Conservation (phyloP, 2,113 vertebrate genomes). For the Microcebus griseorufus region DNA sequence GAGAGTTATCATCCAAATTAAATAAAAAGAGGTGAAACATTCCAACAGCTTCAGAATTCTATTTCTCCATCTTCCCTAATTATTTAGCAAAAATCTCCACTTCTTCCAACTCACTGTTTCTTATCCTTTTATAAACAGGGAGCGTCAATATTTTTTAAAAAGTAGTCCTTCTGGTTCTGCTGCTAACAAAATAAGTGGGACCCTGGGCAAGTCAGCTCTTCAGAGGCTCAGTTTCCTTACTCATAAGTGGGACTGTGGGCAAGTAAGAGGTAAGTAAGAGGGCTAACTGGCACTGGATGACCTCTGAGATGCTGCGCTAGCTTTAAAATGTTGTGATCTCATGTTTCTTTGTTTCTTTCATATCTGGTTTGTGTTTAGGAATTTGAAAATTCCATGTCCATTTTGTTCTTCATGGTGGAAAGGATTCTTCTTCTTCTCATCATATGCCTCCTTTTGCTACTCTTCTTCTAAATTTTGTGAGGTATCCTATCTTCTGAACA, state of each 20-base stretch:
- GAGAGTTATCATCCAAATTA: neutral
- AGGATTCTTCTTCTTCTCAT: neutral
- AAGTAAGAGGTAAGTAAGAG: neutral
- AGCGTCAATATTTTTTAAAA: neutral
- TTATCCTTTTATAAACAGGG: neutral
- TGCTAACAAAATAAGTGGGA: neutral
- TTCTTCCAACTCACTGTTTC: neutral
- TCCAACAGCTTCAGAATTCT: neutral
- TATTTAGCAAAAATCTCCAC: neutral
- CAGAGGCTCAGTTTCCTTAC: neutral
- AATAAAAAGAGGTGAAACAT: neutral
- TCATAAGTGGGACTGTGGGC: neutral
- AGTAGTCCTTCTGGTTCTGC: neutral
- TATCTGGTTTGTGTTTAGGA: neutral
- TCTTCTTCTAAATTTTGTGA: neutral
- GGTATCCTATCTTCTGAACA: neutral
- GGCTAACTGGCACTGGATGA: neutral
- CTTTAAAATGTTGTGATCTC: neutral
- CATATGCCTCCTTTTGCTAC: neutral
- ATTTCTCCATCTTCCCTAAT: neutral
- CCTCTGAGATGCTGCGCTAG: neutral
- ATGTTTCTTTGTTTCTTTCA: neutral
- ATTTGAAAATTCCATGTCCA: neutral
- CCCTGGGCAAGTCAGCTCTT: neutral
- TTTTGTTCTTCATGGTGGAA: neutral